Conservation (phyloP, 2,797 vertebrate species). For the Sebastes miniatus region DNA sequence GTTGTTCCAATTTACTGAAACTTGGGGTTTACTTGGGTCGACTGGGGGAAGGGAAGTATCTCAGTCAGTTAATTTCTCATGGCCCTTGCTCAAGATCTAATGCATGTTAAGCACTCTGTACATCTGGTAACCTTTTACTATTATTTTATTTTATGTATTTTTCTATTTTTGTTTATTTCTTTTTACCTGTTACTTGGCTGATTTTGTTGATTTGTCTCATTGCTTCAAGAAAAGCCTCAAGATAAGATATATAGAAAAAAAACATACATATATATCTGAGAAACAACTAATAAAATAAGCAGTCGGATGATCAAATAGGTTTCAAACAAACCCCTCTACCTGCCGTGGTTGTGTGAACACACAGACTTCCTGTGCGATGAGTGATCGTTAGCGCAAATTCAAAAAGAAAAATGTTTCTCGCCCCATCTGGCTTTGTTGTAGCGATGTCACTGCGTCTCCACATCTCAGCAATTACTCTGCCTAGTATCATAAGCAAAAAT, state of each 20-base stretch:
- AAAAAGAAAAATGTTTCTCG: not conserved
- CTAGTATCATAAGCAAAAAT: not conserved
- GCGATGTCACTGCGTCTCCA: not conserved
- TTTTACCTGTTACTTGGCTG: too few relatives aligned
- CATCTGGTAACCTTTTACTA: not conserved
- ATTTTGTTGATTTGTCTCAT: not conserved
- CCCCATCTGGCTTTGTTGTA: not conserved
- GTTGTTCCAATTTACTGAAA: not conserved
- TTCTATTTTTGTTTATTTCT: not conserved
- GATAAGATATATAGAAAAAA: not conserved
- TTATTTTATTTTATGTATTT: not conserved
- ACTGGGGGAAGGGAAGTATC: not conserved
- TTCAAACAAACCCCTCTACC: not conserved
- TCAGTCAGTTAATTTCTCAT: not conserved
- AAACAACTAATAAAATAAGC: not conserved
- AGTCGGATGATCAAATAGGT: not conserved
- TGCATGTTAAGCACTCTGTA: not conserved
- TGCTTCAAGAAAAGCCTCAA: not conserved
- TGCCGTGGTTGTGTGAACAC: not conserved
- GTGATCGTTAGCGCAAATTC: not conserved
- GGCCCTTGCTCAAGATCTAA: not conserved
- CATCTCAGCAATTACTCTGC: not conserved
- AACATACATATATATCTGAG: not conserved
- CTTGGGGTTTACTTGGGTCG: not conserved
- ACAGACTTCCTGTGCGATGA: not conserved